A percentile compares a stretch with the other conserved stretches of the same genome.
phyloP scores from a whole-genome alignment of 1,140 invertebrate genomes.

The Ylistrum balloti region DNA sequence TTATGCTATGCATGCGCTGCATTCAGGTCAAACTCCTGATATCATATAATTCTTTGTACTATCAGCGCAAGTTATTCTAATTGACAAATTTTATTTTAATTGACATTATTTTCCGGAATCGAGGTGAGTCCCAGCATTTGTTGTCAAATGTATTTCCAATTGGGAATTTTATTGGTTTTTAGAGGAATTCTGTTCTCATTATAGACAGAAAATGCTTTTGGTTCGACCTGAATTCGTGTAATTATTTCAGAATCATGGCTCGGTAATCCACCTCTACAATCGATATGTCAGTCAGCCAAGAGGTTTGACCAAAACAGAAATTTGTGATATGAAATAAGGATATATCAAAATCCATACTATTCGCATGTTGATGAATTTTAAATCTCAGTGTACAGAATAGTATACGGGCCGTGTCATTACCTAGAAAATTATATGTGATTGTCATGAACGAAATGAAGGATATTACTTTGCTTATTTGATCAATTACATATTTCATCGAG shows the following conservation, averaged over 20 bases:
- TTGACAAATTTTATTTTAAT: constrained; percentile 28
- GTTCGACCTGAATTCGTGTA: neutral
- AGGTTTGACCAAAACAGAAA: too few relatives aligned
- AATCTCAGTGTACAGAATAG: too few relatives aligned
- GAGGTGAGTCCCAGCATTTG: neutral
- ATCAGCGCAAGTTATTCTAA: neutral
- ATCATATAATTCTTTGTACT: neutral
- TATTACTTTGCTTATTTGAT: too few relatives aligned
- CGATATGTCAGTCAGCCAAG: neutral
- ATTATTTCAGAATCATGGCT: neutral
- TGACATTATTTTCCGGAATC: neutral
- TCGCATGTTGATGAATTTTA: too few relatives aligned
- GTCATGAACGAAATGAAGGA: too few relatives aligned
- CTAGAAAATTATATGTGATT: too few relatives aligned
- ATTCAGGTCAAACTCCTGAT: neutral
- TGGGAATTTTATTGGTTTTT: neutral
- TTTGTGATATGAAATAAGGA: too few relatives aligned
- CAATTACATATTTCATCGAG: too few relatives aligned
- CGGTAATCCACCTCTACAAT: neutral
- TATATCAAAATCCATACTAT: too few relatives aligned
- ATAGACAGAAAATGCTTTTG: neutral
- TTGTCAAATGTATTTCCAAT: neutral
- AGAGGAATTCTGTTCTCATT: neutral
- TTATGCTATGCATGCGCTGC: neutral
- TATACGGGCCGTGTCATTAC: too few relatives aligned